Evolutionary conservation across 2,888 invertebrate genomes (phyloP).

Genomic region (Lamellibrachia columna): DNA sequence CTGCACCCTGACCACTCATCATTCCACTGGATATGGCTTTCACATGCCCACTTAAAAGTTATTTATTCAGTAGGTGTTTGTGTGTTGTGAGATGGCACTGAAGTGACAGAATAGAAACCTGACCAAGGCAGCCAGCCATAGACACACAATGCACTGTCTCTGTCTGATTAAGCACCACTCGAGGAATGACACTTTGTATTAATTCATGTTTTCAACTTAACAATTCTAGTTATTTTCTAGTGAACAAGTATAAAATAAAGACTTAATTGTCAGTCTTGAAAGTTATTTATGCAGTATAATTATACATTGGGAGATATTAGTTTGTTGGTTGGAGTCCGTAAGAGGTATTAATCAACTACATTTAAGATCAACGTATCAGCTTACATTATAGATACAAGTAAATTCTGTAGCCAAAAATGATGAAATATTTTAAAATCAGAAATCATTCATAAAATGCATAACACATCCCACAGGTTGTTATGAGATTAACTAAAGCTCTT

Average conservation of each 20-base stretch:
- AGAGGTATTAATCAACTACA: too few relatives aligned
- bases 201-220: not conserved
- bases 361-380: too few relatives aligned
- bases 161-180: not conserved
- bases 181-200: not conserved
- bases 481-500: too few relatives aligned
- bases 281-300: too few relatives aligned
- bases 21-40: not conserved
- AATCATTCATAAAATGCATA: too few relatives aligned
- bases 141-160: not conserved
- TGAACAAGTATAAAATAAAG: not conserved
- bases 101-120: not conserved
- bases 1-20: not conserved
- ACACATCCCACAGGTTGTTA: too few relatives aligned
- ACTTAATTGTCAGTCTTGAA: too few relatives aligned
- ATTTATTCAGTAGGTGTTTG: constrained; percentile 9
- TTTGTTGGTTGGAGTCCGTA: too few relatives aligned
- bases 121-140: not conserved
- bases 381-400: too few relatives aligned
- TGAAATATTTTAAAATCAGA: too few relatives aligned
- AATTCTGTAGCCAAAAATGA: too few relatives aligned
- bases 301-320: too few relatives aligned
- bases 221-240: not conserved
- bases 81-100: constrained; percentile 9
- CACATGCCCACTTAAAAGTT: constrained; percentile 16